These are phyloP conservation scores for Portunus trituberculatus DNA, from an alignment of 1,140 invertebrate genomes.

Conservation along the genomic window DNA sequence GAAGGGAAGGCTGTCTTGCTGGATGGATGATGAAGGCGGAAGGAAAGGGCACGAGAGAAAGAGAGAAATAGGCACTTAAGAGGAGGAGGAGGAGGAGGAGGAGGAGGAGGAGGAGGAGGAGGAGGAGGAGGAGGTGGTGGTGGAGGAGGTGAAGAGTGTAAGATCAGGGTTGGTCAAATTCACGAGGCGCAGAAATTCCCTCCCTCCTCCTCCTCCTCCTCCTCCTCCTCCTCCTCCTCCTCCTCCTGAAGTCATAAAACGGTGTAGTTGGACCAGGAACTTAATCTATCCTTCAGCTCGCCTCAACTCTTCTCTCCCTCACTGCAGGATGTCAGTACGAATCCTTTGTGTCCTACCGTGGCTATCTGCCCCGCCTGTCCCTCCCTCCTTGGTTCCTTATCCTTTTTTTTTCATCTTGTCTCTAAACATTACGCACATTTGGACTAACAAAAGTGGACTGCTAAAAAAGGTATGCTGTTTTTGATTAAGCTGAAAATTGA, in stretches of 20 bases:
- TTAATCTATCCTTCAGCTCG: not conserved
- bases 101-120: too few species aligned
- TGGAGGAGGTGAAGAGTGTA: too few species aligned
- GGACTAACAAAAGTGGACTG: too few species aligned
- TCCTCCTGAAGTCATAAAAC: not conserved
- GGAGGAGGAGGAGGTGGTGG: too few species aligned
- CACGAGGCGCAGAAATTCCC: not conserved
- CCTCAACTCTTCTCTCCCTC: not conserved
- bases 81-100: too few species aligned
- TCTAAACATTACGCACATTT: too few species aligned
- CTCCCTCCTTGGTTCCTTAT: not conserved
- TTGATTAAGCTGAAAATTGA: too few species aligned
- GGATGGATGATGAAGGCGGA: too few species aligned
- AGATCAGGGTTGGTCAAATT: not conserved
- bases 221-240: not conserved
- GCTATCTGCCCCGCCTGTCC: not conserved
- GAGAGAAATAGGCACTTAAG: not conserved
- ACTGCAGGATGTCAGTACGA: not conserved
- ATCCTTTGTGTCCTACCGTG: not conserved
- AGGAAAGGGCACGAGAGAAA: not conserved
- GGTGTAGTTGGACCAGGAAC: not conserved
- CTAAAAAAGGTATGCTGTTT: too few species aligned
- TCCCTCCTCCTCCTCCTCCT: constrained; percentile 3
- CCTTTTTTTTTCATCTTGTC: too few species aligned
- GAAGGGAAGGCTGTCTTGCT: not conserved